Percentiles rank a stretch among this genome's conserved stretches.
Conservation (phyloP, 2,888 invertebrate genomes). For the Microplitis manilae region DNA sequence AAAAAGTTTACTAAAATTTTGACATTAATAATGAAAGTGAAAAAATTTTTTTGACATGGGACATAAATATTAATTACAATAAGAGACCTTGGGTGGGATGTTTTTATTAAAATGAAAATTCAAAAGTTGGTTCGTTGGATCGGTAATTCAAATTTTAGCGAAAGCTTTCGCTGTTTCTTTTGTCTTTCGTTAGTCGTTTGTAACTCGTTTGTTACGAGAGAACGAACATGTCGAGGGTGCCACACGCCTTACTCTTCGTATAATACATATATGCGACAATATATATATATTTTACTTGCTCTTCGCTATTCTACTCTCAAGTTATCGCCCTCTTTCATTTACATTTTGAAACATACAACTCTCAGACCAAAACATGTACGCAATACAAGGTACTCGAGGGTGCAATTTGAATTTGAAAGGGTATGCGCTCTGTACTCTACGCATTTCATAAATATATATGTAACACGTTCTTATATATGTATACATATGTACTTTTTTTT, state of each 20-base stretch:
- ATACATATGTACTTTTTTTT: background rate
- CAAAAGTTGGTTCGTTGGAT: background rate
- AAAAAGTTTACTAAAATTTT: background rate
- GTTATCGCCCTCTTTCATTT: conserved; percentile 33
- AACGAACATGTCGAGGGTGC: conserved; percentile 21
- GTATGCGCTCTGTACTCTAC: conserved; percentile 2
- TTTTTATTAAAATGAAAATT: background rate
- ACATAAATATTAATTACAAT: background rate
- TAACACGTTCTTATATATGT: conserved; percentile 8
- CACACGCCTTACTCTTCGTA: background rate
- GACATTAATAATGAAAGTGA: background rate
- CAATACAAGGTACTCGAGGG: conserved; percentile 12
- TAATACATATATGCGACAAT: background rate
- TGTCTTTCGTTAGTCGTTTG: conserved; percentile 8
- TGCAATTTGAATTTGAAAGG: conserved; percentile 29
- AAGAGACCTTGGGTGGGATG: background rate
- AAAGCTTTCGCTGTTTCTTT: conserved; percentile 12
- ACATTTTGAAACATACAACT: conserved; percentile 14
- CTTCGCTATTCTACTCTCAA: conserved; percentile 4
- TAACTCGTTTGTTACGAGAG: conserved; percentile 25
- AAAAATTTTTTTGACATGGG: background rate
- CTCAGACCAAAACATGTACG: conserved; percentile 19
- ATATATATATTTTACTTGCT: background rate
- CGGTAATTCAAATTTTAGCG: background rate
- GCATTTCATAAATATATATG: conserved; percentile 2